These are phyloP conservation scores for Eulemur mongoz DNA, from an alignment of 2,797 vertebrate genomes.

Conservation along the genomic window DNA sequence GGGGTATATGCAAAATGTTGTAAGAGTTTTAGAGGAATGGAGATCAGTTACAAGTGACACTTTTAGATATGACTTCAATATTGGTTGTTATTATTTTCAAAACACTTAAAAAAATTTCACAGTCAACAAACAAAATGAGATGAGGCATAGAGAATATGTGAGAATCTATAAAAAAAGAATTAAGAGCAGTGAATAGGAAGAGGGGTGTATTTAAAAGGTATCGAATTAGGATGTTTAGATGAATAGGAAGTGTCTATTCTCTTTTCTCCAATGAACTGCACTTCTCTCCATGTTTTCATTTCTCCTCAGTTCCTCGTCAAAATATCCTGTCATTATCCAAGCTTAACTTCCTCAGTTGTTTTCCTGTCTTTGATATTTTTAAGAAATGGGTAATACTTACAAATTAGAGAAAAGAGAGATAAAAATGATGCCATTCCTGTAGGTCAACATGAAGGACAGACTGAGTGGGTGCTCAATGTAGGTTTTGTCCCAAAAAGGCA, in stretches of 20 bases:
- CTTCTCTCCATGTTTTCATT: background rate
- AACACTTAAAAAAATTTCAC: background rate
- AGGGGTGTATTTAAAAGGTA: background rate
- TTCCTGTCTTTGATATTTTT: background rate
- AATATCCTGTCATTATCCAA: background rate
- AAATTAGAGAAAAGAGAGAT: background rate
- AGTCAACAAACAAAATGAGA: background rate
- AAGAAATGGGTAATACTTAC: background rate
- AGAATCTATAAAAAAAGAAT: background rate
- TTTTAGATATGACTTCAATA: background rate
- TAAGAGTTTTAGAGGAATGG: background rate
- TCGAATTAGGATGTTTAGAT: background rate
- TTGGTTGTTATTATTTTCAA: background rate
- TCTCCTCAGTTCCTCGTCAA: background rate
- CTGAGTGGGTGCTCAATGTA: background rate
- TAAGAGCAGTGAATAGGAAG: background rate
- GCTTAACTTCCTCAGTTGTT: background rate
- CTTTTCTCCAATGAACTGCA: background rate
- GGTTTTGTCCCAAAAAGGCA: accelerated
- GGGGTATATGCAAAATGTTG: background rate
- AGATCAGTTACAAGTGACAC: background rate
- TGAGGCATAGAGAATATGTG: background rate
- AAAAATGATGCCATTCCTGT: background rate
- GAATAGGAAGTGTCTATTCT: background rate
- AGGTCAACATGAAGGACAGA: background rate